A percentile compares a stretch with the other conserved stretches of the same genome.
phyloP scores from a whole-genome alignment of 2,797 vertebrate genomes.

The Hapalemur alaotrensis region DNA sequence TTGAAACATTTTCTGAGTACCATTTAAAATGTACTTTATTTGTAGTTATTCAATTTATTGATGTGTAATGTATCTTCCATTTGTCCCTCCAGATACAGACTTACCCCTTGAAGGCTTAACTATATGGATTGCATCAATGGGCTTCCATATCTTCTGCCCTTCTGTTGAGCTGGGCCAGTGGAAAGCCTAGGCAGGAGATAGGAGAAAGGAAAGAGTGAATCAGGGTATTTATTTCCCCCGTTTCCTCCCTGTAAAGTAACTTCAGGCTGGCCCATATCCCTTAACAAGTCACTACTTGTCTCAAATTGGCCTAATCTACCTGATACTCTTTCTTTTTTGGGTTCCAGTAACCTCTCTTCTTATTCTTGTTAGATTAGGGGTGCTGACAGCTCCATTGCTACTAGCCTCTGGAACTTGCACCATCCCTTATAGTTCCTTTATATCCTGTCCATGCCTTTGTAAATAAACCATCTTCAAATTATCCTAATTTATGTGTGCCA shows the following conservation, averaged over 20 bases:
- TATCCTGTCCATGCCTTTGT: neutral
- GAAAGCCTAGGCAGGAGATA: neutral
- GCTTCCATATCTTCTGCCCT: neutral
- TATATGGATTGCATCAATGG: neutral
- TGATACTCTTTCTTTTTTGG: neutral
- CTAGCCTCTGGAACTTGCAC: neutral
- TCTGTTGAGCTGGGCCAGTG: neutral
- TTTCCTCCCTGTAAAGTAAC: neutral
- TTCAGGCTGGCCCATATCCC: neutral
- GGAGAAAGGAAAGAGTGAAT: neutral
- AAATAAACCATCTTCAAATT: neutral
- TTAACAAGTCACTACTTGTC: neutral
- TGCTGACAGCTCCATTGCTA: neutral
- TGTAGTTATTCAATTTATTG: neutral
- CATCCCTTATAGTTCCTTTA: neutral
- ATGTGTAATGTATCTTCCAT: neutral
- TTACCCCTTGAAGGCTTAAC: neutral
- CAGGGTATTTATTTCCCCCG: neutral
- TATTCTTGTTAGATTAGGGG: neutral
- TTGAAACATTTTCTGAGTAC: neutral
- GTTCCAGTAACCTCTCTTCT: neutral
- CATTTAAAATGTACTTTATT: neutral
- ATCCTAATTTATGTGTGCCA: neutral
- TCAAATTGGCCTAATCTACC: neutral
- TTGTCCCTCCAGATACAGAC: neutral